Conservation (phyloP, 2,888 invertebrate species). For the Spodoptera exigua region DNA sequence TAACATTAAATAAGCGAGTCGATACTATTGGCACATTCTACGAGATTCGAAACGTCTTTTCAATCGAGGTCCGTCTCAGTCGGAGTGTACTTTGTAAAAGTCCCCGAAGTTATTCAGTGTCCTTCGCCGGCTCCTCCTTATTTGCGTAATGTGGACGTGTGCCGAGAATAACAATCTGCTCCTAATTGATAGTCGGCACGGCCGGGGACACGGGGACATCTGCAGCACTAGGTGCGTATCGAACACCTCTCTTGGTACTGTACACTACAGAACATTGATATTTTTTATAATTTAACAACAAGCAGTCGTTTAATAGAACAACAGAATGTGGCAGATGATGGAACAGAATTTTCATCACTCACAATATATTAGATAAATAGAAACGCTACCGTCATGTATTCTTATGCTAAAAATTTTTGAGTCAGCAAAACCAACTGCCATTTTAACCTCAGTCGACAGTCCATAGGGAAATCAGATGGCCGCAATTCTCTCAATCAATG, state of each 20-base stretch:
- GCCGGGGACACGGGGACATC: conserved; percentile 19
- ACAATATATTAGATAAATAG: too few species aligned
- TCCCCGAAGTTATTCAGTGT: conserved; percentile 51
- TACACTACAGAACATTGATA: too few species aligned
- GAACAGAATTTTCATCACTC: too few species aligned
- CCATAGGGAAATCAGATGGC: conserved; percentile 52
- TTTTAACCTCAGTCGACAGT: conserved; percentile 35
- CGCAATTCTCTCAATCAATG: conserved; percentile 48
- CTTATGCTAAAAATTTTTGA: conserved; percentile 37
- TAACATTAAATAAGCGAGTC: conserved; percentile 41
- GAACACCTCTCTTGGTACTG: not conserved
- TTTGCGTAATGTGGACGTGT: conserved; percentile 59
- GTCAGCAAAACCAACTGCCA: conserved; percentile 31
- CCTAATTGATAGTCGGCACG: conserved; percentile 52
- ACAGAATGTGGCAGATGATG: too few species aligned
- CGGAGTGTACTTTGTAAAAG: conserved; percentile 41
- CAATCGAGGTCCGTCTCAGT: conserved; percentile 45
- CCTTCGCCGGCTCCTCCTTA: conserved; percentile 53
- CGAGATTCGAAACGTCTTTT: conserved; percentile 49
- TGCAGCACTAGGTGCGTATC: conserved; percentile 2
- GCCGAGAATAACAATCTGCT: conserved; percentile 55
- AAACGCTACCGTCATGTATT: too few species aligned
- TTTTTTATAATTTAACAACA: too few species aligned
- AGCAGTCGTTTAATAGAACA: too few species aligned
- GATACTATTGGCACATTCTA: conserved; percentile 36